A percentile compares a stretch with the other conserved stretches of the same genome.
phyloP scores from a whole-genome alignment of 2,888 invertebrate genomes.

The Agrilus mali region DNA sequence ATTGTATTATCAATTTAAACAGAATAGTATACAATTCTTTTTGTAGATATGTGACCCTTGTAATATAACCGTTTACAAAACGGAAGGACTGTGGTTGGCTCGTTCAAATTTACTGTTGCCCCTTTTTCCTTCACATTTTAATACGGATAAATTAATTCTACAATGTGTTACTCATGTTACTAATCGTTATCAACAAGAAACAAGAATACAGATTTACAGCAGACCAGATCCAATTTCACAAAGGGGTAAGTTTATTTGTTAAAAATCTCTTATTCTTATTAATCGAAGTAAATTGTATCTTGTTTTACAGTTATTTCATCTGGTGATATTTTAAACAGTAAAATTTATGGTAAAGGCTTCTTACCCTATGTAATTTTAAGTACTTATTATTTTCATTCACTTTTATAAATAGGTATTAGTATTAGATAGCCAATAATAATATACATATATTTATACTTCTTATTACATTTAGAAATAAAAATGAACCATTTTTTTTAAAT shows the following conservation, averaged over 20 bases:
- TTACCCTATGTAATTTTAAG: too few species aligned
- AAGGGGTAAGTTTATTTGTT: conserved; percentile 45
- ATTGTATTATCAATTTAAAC: too few species aligned
- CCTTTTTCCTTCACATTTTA: conserved; percentile 45
- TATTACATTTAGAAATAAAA: too few species aligned
- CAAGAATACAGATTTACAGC: conserved; percentile 56
- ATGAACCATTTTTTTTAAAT: too few species aligned
- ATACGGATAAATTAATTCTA: conserved; percentile 50
- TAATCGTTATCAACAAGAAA: conserved; percentile 54
- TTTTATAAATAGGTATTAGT: too few species aligned
- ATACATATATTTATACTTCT: too few species aligned
- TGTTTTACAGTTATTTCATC: too few species aligned
- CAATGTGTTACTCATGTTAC: conserved; percentile 61
- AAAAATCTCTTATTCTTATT: neutral
- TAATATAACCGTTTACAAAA: conserved; percentile 23
- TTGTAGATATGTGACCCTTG: conserved; percentile 10
- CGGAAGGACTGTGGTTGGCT: conserved; percentile 41
- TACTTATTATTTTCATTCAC: too few species aligned
- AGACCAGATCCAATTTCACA: conserved; percentile 68
- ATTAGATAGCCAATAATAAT: too few species aligned
- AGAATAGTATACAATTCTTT: too few species aligned
- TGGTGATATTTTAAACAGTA: too few species aligned
- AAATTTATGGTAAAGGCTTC: too few species aligned
- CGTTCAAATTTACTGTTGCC: conserved; percentile 43
- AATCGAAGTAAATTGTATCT: neutral